phyloP scores from a whole-genome alignment of 2,888 invertebrate species.

The Limnephilus marmoratus region DNA sequence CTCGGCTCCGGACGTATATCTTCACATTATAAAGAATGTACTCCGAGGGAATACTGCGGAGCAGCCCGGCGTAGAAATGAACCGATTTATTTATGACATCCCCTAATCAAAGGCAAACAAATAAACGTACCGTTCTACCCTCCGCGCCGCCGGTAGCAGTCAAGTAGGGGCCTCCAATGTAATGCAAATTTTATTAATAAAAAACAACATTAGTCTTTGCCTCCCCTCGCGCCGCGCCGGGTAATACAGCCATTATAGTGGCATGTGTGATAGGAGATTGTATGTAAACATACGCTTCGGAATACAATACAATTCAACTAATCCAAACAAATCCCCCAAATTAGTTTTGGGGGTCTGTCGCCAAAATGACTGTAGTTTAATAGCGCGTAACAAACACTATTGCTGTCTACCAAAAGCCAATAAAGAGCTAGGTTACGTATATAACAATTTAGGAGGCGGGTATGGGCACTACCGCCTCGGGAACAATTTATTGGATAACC shows the following conservation, averaged over 20 bases:
- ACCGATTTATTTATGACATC: neutral
- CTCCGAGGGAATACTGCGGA: neutral
- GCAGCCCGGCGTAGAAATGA: neutral
- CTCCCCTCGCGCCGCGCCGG: neutral
- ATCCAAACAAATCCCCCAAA: slow-evolving; percentile 18
- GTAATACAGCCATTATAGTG: slow-evolving; percentile 31
- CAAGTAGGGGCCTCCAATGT: neutral
- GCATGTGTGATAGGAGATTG: slow-evolving; percentile 40
- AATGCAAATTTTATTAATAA: slow-evolving; percentile 44
- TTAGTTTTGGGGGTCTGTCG: neutral
- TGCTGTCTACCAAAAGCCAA: neutral
- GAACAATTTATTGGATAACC: no score
- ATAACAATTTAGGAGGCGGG: no score
- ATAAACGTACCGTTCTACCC: neutral
- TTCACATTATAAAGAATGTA: slow-evolving; percentile 7
- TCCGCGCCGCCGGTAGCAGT: neutral
- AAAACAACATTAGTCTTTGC: slow-evolving; percentile 24
- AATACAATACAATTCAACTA: slow-evolving; percentile 25
- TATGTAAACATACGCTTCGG: neutral
- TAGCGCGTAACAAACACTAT: neutral
- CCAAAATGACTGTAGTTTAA: neutral
- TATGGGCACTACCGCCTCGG: no score
- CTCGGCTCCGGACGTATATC: neutral
- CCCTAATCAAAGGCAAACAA: slow-evolving; percentile 13
- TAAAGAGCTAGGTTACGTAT: no score